Evolutionary conservation across 2,113 vertebrate species (phyloP).

Genomic region (Notarius quadriscutis): DNA sequence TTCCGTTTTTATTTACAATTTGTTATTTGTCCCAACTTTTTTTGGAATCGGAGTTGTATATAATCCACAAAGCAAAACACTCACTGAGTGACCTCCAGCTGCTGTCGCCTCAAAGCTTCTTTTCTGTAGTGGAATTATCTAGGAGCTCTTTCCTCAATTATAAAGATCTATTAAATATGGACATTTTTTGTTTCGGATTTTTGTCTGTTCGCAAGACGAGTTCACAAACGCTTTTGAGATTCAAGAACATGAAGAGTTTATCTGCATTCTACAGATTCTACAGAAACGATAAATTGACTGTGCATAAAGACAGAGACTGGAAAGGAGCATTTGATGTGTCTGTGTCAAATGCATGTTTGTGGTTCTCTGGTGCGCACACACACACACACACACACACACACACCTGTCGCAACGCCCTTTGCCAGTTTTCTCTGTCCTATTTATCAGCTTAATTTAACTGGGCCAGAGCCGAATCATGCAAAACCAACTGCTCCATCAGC

Average conservation of each 20-base stretch:
- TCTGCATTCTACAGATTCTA: neutral
- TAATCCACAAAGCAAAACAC: neutral
- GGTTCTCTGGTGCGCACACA: neutral
- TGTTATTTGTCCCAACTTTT: no score
- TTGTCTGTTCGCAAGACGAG: neutral
- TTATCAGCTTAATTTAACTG: constrained; percentile 2
- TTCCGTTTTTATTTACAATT: no score
- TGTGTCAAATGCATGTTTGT: neutral
- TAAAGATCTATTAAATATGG: neutral
- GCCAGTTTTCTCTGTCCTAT: neutral
- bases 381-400: constrained; percentile 7
- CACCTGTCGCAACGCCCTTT: constrained; percentile 14
- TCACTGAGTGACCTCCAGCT: neutral
- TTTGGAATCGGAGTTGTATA: no score
- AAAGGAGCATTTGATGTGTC: constrained; percentile 3
- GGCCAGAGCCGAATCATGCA: neutral
- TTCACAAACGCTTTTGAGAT: neutral
- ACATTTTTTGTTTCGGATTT: neutral
- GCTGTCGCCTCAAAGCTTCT: neutral
- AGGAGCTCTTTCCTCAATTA: neutral
- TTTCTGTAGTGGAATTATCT: neutral
- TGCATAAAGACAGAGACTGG: neutral
- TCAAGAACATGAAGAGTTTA: neutral
- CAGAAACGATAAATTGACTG: neutral
- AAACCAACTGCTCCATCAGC: constrained; percentile 27